Conservation (phyloP, 2,797 vertebrate species). For the Labroides dimidiatus region DNA sequence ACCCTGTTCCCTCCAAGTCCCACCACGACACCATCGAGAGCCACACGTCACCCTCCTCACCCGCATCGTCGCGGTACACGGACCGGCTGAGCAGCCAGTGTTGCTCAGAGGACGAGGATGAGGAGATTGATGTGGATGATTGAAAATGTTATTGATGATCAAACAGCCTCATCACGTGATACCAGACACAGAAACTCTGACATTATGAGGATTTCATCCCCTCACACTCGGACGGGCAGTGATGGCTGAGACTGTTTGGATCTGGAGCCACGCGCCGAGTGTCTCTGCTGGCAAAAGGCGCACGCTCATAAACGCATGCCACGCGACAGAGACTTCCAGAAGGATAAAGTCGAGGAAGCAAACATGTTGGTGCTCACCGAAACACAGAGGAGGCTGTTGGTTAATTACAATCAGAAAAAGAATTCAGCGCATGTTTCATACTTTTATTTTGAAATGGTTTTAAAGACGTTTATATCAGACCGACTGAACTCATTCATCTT, state of each 20-base stretch:
- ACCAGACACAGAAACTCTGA: constrained; percentile 30
- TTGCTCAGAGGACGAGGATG: constrained; percentile 91
- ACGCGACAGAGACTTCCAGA: constrained; percentile 21
- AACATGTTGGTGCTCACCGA: constrained; percentile 26
- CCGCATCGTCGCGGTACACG: constrained; percentile 82
- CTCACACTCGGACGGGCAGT: constrained; percentile 33
- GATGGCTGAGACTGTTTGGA: neutral
- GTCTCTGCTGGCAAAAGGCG: neutral
- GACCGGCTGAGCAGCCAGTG: constrained; percentile 87
- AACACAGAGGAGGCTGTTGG: constrained; percentile 18
- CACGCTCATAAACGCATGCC: constrained; percentile 1
- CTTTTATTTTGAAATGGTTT: constrained; percentile 34
- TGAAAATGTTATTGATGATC: constrained; percentile 56
- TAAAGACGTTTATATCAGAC: constrained; percentile 51
- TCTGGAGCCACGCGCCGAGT: neutral
- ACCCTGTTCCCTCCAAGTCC: constrained; percentile 57
- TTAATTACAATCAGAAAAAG: no score
- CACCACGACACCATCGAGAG: constrained; percentile 66
- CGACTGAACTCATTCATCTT: neutral
- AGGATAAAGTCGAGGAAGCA: neutral
- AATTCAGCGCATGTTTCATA: constrained; percentile 59
- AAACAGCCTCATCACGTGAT: constrained; percentile 33
- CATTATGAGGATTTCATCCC: constrained; percentile 53
- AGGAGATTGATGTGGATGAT: constrained; percentile 94
- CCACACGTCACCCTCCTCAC: constrained; percentile 59